Evolutionary conservation across 2,113 vertebrate species (phyloP).

Genomic region (Piaya cayana): DNA sequence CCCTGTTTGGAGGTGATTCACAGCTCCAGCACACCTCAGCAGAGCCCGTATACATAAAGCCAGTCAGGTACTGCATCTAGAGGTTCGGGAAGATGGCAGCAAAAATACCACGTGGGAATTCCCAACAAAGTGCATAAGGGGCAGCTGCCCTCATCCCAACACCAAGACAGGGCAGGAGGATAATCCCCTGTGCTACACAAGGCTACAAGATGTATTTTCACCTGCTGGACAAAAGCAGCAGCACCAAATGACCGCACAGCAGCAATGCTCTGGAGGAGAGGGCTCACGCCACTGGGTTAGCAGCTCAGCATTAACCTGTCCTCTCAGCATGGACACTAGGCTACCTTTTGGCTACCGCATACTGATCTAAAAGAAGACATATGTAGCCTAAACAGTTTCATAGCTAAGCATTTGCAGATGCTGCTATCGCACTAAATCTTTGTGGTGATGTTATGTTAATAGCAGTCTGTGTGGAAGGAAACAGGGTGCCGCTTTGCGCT

Average conservation of each 20-base stretch:
- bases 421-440: neutral
- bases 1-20: neutral
- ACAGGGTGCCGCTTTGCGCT: neutral
- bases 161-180: neutral
- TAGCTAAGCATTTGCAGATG: fast-evolving
- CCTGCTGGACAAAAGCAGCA: neutral
- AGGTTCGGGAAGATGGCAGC: neutral
- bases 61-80: neutral
- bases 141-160: neutral
- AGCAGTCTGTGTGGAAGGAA: neutral
- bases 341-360: neutral
- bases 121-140: neutral
- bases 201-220: neutral
- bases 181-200: neutral
- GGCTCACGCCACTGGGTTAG: neutral
- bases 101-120: neutral
- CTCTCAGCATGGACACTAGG: neutral
- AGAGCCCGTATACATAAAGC: neutral
- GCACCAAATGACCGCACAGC: neutral
- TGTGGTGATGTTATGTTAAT: neutral
- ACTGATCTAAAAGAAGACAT: neutral
- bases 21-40: neutral
- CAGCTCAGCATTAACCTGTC: neutral
- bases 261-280: neutral
- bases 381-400: neutral